A percentile compares a stretch with the other conserved stretches of the same genome.
Evolutionary conservation across 2,888 invertebrate species (phyloP).

Genomic region (Trachelus troglodyta): DNA sequence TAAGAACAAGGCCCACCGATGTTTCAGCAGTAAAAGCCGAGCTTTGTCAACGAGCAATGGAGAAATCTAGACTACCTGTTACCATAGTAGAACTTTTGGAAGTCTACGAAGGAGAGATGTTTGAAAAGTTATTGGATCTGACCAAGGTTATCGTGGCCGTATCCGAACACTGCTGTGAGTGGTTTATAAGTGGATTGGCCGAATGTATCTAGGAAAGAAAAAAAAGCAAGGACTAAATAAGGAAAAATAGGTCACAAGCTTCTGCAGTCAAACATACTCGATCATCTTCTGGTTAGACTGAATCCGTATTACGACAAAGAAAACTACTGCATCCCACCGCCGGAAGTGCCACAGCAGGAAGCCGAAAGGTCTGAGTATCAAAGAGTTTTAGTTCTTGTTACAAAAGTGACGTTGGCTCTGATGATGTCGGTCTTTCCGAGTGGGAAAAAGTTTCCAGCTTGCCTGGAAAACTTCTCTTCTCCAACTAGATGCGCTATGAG

Average conservation of each 20-base stretch:
- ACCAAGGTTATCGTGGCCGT: constrained; percentile 45
- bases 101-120: constrained; percentile 50
- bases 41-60: constrained; percentile 43
- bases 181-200: background rate
- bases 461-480: constrained; percentile 19
- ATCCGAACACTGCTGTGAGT: constrained; percentile 55
- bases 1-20: constrained; percentile 13
- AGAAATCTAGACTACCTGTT: constrained; percentile 58
- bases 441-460: constrained; percentile 1
- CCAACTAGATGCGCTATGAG: constrained; percentile 42
- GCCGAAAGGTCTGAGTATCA: constrained; percentile 22
- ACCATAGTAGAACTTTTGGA: constrained; percentile 54
- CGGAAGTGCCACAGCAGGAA: constrained; percentile 22
- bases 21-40: constrained; percentile 36
- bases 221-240: background rate
- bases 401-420: constrained; percentile 45
- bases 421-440: constrained; percentile 38
- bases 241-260: constrained; percentile 54
- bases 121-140: constrained; percentile 52
- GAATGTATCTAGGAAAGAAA: background rate
- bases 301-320: constrained; percentile 52
- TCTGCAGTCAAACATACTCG: constrained; percentile 54
- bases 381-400: constrained; percentile 33
- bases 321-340: constrained; percentile 31
- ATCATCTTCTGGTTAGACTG: constrained; percentile 57